Evolutionary conservation across 92 coral and sea anemone genomes (phyloP).

Genomic region (Heteractis magnifica): DNA sequence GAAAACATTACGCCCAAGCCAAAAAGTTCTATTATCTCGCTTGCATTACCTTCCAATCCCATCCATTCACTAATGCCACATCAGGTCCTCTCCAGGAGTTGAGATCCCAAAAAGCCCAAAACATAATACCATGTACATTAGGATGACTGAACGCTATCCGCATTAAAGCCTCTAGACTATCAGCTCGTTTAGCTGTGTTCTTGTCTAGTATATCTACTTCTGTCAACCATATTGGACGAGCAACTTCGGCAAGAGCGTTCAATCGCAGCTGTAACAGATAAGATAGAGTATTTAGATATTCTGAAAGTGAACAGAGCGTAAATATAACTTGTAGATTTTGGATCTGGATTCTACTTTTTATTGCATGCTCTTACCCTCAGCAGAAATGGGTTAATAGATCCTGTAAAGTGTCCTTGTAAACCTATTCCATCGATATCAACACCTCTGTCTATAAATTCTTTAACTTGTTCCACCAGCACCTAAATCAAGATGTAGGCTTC

Average conservation of each 20-base stretch:
- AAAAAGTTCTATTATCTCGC: too few species aligned
- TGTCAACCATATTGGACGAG: slow-evolving; percentile 84
- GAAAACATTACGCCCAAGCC: too few species aligned
- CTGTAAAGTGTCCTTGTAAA: slow-evolving; percentile 86
- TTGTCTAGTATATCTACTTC: slow-evolving; percentile 79
- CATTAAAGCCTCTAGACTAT: slow-evolving; percentile 76
- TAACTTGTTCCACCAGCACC: slow-evolving; percentile 70
- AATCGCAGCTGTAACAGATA: slow-evolving; percentile 48
- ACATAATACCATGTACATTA: slow-evolving; percentile 60
- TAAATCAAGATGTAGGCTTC: slow-evolving; percentile 1
- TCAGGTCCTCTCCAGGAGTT: slow-evolving; percentile 80
- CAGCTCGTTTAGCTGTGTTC: slow-evolving; percentile 64
- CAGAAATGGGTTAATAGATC: slow-evolving; percentile 70
- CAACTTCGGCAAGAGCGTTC: slow-evolving; percentile 54
- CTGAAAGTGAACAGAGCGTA: too few species aligned
- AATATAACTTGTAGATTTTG: too few species aligned
- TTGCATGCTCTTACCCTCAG: slow-evolving; percentile 46
- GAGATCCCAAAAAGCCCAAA: slow-evolving; percentile 82
- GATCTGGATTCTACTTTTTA: too few species aligned
- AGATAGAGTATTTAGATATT: not conserved
- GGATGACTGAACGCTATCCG: slow-evolving; percentile 82
- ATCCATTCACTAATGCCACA: slow-evolving; percentile 73
- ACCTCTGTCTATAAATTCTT: slow-evolving; percentile 51
- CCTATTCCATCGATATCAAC: slow-evolving; percentile 79
- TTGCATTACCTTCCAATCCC: slow-evolving; percentile 59